Evolutionary conservation across 2,797 vertebrate species (phyloP), one percentile per base, ranked within the genome.

Genomic region (Poeciliopsis infans): DNA sequence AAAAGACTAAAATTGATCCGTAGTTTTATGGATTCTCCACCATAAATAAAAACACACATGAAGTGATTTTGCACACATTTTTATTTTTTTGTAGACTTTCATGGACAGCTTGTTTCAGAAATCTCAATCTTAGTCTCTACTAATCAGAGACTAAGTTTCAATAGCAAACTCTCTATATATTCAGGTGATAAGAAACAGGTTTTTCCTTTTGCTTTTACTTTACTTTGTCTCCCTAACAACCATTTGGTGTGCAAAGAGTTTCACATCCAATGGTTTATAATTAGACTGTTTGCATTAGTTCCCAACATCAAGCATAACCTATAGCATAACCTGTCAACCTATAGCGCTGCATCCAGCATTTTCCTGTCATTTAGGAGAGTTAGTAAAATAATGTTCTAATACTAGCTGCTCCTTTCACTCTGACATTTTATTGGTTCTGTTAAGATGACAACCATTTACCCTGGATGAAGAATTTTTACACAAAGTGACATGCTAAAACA

Each of bases 401-500:
- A 66, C 41, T 45, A 43, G 41, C 77, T 72, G 74, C 72, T 79
- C 28, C 3, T 75, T 76, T 89, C 74, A 80, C 83, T 33, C 43
- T 55, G 66, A 39, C 41, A 45, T 74, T 75, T 83, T 70, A 88
- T 83, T 41, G 78, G 55, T 80, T 76, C 53, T 79, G 88, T 84
- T 83, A 66, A 87, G 73, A 74, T 64, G 83, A 74, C 18, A 82
- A 85, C 71, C 51, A 79, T 71, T 28, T 31, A 78, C 66, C 36
- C 33, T 23, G 71, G 64, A 83, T 71, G 83, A 72, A 69, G 66
- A 76, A 79, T 51, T 77, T 76, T 77, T 84, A 75, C 71, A 13
- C 75, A 83, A 76, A 0, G 36, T 84, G 85, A 83, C 91, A 79
- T 53, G 89, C 81, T 79, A 72, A 82, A 90, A 86, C 88, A 84